These are phyloP conservation scores for Glomeris maerens DNA, from an alignment of 1,140 invertebrate genomes.

Conservation along the genomic window DNA sequence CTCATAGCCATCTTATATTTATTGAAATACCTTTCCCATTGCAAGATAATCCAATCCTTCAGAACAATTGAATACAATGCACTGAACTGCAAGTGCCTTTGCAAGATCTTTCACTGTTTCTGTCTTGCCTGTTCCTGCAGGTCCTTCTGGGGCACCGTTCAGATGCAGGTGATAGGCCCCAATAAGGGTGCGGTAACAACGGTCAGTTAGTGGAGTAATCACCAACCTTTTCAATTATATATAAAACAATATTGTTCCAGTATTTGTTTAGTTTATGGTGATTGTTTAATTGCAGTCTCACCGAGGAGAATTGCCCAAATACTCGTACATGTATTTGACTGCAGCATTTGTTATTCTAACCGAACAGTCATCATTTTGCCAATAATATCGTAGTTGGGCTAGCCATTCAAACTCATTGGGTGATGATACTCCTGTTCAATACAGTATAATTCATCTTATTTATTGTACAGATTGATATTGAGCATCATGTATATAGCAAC, in stretches of 20 bases:
- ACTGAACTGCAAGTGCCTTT: constrained; percentile 78
- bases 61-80: constrained; percentile 87
- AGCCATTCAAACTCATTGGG: constrained; percentile 84
- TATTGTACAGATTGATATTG: no score
- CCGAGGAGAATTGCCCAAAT: constrained; percentile 60
- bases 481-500: no score
- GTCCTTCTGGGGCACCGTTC: constrained; percentile 76
- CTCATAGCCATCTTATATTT: no score
- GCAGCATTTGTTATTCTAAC: constrained; percentile 79
- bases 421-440: constrained; percentile 40
- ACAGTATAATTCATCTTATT: no score
- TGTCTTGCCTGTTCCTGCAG: constrained; percentile 77
- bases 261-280: not conserved
- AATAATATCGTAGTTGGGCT: constrained; percentile 75
- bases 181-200: constrained; percentile 72
- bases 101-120: constrained; percentile 80
- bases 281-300: constrained; percentile 22
- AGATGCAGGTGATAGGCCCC: constrained; percentile 74
- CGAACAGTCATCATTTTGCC: constrained; percentile 53
- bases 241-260: no score
- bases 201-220: constrained; percentile 63
- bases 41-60: constrained; percentile 86
- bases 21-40: constrained; percentile 68
- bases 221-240: constrained; percentile 34
- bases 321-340: constrained; percentile 76